Conservation (phyloP, 2,797 vertebrate species). For the Vespertilio murinus region DNA sequence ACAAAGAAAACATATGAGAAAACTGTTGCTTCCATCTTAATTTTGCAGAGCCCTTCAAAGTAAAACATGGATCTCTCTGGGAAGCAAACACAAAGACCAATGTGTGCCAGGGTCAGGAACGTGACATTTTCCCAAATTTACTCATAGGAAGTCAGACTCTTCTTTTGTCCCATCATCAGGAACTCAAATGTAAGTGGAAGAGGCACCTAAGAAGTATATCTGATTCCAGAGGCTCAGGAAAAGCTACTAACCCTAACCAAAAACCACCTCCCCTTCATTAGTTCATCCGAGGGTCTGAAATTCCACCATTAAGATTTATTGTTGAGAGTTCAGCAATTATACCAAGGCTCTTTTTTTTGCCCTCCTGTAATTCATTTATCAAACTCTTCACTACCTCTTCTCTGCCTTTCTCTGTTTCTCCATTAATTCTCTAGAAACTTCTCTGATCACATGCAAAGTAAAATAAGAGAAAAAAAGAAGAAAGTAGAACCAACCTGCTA, state of each 20-base stretch:
- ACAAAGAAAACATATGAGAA: neutral
- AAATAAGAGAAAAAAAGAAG: neutral
- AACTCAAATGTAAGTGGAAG: neutral
- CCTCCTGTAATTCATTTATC: neutral
- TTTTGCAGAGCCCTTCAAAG: neutral
- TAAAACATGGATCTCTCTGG: neutral
- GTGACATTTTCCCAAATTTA: neutral
- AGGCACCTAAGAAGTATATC: neutral
- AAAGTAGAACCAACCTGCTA: neutral
- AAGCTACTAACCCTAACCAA: neutral
- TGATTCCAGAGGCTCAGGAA: neutral
- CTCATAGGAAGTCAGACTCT: neutral
- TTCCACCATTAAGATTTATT: neutral
- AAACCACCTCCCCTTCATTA: neutral
- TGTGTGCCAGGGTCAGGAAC: neutral
- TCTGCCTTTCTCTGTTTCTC: neutral
- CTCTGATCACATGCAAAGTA: neutral
- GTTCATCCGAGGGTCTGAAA: neutral
- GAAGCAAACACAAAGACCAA: constrained; percentile 1
- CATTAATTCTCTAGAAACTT: constrained; percentile 12
- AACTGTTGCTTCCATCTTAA: neutral
- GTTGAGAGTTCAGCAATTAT: neutral
- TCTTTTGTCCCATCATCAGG: neutral
- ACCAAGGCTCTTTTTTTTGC: neutral
- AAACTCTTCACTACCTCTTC: neutral